Conservation (phyloP, 2,888 invertebrate species). For the Drosophila anomalata region DNA sequence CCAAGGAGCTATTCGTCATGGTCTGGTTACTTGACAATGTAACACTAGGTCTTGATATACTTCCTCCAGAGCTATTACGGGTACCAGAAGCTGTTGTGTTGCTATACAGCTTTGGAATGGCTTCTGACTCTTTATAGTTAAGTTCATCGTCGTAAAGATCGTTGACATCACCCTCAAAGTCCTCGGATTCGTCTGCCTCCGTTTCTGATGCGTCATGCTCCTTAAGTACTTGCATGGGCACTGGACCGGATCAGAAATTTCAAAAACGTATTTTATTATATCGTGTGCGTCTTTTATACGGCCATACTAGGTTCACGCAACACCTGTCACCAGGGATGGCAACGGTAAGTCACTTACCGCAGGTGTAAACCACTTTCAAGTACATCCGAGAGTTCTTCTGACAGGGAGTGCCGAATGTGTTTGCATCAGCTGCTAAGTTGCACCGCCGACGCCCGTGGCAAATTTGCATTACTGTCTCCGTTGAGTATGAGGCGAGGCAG, state of each 20-base stretch:
- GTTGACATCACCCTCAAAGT: conserved; percentile 85
- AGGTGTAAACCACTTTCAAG: conserved; percentile 94
- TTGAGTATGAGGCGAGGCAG: conserved; percentile 94
- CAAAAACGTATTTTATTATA: background rate
- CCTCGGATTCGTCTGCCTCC: conserved; percentile 90
- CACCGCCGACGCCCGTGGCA: conserved; percentile 94
- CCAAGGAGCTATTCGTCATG: conserved; percentile 64
- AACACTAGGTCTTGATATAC: conserved; percentile 29
- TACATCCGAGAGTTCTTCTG: conserved; percentile 92
- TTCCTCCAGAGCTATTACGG: conserved; percentile 56
- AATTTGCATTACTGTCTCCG: conserved; percentile 94
- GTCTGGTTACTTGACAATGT: conserved; percentile 57
- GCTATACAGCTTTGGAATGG: conserved; percentile 85
- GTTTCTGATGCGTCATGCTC: conserved; percentile 92
- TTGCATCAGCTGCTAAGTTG: conserved; percentile 91
- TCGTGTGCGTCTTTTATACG: background rate
- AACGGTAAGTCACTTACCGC: conserved; percentile 88
- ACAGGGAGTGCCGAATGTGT: conserved; percentile 93
- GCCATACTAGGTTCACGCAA: background rate
- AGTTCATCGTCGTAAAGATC: conserved; percentile 86
- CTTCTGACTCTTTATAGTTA: conserved; percentile 86
- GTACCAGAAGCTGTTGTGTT: conserved; percentile 75
- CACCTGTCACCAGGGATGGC: background rate
- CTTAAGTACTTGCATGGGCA: conserved; percentile 92
- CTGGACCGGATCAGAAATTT: conserved; percentile 84